These are phyloP conservation scores for Andrena cerasifolii DNA, from an alignment of 1,140 invertebrate species.

Conservation along the genomic window DNA sequence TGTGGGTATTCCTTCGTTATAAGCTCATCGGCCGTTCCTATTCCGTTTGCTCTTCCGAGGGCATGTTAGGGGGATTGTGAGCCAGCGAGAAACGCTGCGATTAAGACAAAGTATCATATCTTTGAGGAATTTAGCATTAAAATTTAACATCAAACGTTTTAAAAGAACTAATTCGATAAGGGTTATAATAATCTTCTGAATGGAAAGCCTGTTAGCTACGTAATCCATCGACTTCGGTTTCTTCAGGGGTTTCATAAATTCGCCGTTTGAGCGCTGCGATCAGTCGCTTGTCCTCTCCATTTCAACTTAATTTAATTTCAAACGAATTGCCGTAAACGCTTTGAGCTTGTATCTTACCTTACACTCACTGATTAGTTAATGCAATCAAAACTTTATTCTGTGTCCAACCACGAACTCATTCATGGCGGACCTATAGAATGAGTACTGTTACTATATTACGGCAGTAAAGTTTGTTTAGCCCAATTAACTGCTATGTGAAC, in stretches of 20 bases:
- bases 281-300: neutral
- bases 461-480: neutral
- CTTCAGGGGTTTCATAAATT: neutral
- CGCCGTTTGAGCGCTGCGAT: neutral
- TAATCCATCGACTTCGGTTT: neutral
- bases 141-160: no score
- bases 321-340: slow-evolving; percentile 5
- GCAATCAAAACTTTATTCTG: neutral
- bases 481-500: no score
- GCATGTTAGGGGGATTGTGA: no score
- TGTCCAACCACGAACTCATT: neutral
- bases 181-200: neutral
- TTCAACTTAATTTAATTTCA: neutral
- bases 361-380: neutral
- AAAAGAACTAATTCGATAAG: no score
- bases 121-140: no score
- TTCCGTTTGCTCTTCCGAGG: no score
- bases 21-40: no score
- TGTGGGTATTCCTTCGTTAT: no score
- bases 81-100: no score
- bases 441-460: neutral
- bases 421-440: neutral
- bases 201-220: neutral
- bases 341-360: slow-evolving; percentile 4
- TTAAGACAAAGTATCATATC: no score